Percentiles rank a stretch among this genome's conserved stretches.
Evolutionary conservation across 30 jellyfish, hydroid and myxozoan species (phyloP).

Genomic region (Pelagia noctiluca): DNA sequence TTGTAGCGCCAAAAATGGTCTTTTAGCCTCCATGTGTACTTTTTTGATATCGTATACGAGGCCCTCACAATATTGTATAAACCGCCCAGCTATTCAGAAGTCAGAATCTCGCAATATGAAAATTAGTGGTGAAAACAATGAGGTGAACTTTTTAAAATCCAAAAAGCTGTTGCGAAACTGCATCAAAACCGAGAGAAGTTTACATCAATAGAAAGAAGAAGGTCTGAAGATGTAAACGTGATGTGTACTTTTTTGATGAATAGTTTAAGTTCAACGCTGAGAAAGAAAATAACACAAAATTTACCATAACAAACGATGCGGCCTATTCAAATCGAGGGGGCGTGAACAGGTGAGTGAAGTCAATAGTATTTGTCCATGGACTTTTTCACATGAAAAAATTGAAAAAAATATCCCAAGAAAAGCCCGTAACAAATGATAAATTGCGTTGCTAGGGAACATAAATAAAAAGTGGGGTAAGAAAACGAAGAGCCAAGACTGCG

Average conservation of each 20-base stretch:
- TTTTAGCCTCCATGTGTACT: conserved; percentile 32
- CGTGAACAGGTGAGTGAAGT: neutral
- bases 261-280: neutral
- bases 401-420: no score
- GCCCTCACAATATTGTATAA: neutral
- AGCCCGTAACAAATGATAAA: no score
- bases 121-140: neutral
- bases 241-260: neutral
- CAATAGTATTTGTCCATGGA: neutral
- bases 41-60: conserved; percentile 2
- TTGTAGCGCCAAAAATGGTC: conserved; percentile 9
- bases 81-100: neutral
- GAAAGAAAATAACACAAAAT: neutral
- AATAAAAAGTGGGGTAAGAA: no score
- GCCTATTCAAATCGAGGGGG: neutral
- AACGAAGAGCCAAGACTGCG: no score
- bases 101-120: neutral
- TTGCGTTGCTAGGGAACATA: no score
- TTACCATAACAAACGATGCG: neutral
- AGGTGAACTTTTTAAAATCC: neutral
- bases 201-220: neutral
- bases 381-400: neutral
- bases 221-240: neutral
- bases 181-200: neutral
- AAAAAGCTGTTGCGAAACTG: neutral